phyloP scores from a whole-genome alignment of 2,113 vertebrate genomes.

The Nannobrachium achirus region DNA sequence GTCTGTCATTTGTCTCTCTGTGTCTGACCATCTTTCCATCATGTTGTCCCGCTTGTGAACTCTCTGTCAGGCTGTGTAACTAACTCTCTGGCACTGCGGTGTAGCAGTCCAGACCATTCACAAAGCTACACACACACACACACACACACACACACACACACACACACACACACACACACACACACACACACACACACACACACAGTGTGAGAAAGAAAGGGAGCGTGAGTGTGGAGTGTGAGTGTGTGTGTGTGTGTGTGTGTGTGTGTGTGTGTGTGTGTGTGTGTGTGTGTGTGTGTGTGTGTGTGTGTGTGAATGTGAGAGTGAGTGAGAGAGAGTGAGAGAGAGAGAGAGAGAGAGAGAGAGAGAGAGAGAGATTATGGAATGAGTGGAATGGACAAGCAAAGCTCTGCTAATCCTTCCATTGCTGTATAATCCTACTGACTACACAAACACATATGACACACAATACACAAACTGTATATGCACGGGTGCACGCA shows the following conservation, averaged over 20 bases:
- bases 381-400: slow-evolving; percentile 68
- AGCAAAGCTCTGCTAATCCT: slow-evolving; percentile 76
- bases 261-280: slow-evolving; percentile 16
- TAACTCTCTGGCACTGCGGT: no score
- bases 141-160: no score
- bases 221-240: neutral
- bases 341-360: slow-evolving; percentile 26
- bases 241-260: slow-evolving; percentile 6
- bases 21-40: slow-evolving; percentile 48
- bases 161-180: no score
- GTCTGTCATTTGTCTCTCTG: slow-evolving; percentile 48
- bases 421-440: slow-evolving; percentile 77
- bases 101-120: no score
- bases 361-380: slow-evolving; percentile 60
- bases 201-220: no score
- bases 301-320: neutral
- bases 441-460: slow-evolving; percentile 43
- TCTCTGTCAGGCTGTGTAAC: no score
- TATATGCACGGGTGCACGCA: no score
- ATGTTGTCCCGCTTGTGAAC: no score
- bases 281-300: slow-evolving; percentile 7
- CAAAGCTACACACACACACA: no score
- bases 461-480: slow-evolving; percentile 1
- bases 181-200: no score
- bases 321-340: slow-evolving; percentile 25